phyloP scores from a whole-genome alignment of 2,888 invertebrate species.

The Mesoligia furuncula region DNA sequence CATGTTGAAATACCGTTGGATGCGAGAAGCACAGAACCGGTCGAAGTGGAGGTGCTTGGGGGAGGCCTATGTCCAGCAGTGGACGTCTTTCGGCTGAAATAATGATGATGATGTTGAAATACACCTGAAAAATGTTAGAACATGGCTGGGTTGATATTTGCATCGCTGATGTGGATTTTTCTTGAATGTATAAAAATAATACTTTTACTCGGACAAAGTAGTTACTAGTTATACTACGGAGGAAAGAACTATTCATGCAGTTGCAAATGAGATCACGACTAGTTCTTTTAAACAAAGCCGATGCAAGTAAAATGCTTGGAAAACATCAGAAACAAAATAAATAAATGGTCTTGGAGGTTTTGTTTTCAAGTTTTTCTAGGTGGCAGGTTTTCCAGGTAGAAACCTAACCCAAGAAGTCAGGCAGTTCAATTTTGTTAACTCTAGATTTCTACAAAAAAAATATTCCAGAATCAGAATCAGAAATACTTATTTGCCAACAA shows the following conservation, averaged over 20 bases:
- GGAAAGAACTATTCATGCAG: conserved; percentile 33
- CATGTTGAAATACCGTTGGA: too few species aligned
- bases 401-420: neutral
- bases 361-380: neutral
- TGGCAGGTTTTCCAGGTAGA: neutral
- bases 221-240: neutral
- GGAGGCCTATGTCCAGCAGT: too few species aligned
- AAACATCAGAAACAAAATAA: neutral
- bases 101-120: neutral
- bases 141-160: neutral
- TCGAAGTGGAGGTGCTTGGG: too few species aligned
- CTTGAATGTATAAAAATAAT: neutral
- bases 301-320: neutral
- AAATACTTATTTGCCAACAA: too few species aligned
- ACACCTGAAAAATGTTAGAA: neutral
- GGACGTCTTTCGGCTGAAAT: too few species aligned
- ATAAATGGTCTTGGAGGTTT: neutral
- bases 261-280: conserved; percentile 49
- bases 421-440: neutral
- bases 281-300: conserved; percentile 42
- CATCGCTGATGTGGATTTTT: neutral
- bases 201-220: neutral
- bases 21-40: too few species aligned
- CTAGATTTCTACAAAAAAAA: neutral
- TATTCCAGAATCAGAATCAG: too few species aligned